Percentiles rank a stretch among this genome's conserved stretches.
phyloP scores from a whole-genome alignment of 92 coral and sea anemone species.

The Epizoanthus rinbou region DNA sequence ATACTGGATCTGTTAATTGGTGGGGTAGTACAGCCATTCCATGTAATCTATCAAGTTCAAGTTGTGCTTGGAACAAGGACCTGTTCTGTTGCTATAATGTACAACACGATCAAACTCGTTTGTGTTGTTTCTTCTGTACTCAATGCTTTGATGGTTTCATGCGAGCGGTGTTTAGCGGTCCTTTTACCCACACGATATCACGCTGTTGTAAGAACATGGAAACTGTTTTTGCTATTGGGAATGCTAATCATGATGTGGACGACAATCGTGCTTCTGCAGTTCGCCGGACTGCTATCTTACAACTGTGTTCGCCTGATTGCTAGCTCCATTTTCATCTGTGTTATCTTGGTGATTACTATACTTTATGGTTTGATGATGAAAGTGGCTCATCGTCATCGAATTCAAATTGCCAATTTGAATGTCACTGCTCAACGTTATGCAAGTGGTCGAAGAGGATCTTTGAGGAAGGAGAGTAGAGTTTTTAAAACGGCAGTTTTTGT shows the following conservation, averaged over 20 bases:
- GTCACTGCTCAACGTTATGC: slow-evolving; percentile 25
- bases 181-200: slow-evolving; percentile 28
- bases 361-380: slow-evolving; percentile 27
- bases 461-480: slow-evolving; percentile 16
- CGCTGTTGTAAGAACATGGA: slow-evolving; percentile 26
- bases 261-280: background rate
- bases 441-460: slow-evolving; percentile 18
- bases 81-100: slow-evolving; percentile 14
- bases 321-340: background rate
- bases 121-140: slow-evolving; percentile 2
- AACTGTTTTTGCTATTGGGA: slow-evolving; percentile 6
- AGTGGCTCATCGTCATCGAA: slow-evolving; percentile 22
- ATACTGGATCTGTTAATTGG: slow-evolving; percentile 22
- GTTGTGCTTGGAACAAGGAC: background rate
- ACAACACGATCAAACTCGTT: slow-evolving; percentile 3
- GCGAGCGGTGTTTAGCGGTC: slow-evolving; percentile 29
- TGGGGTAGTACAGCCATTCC: slow-evolving; percentile 17
- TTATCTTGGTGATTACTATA: background rate
- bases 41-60: slow-evolving; percentile 14
- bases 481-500: slow-evolving; percentile 31
- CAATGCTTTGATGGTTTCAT: slow-evolving; percentile 32
- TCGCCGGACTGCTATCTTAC: background rate
- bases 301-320: slow-evolving; percentile 14
- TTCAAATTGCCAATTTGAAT: slow-evolving; percentile 10
- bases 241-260: background rate